Base-by-base conservation (phyloP, 1,140 invertebrate genomes). In the Orius insidiosus region DNA sequence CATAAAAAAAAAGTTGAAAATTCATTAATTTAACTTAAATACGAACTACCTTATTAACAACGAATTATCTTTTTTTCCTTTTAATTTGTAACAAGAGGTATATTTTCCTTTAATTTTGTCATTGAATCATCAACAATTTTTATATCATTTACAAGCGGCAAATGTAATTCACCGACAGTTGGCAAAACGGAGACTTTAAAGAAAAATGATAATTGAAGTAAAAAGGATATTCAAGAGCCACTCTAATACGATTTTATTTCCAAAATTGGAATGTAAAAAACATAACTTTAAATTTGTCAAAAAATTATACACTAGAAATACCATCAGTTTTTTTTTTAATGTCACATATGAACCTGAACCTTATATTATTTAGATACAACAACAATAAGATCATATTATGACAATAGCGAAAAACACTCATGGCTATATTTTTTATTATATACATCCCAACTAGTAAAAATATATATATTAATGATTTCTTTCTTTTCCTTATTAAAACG, bases 231-330 rank as follows among this genome's bases (percentile, higher is more conserved):
- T 24, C 24, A 24, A 24, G 24, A 24, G 24, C 24, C 24, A 24
- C 24, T 24, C 24, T 24, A 24, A 24, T 24, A 43, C 41, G 24
- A 43, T 30, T 43, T 43, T 43, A 14, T 43, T 30, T 43, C 31
- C 41, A 18, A 32, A 43, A 43, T 9, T 43, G 41, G 41, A 43
- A 43, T 43, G 41, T 43, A 43, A 30, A 43, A 43, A 43, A 43
- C 41, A 43, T 43, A 43, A 43, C 41, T 43, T 43, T 30, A 24
- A 30, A 43, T 30, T 43, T 43, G 18, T 43, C 18, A 43, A 43
- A 40, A 19, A 43, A 43, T 43, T 43, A 43, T 43, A 43, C 41
- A 43, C 41, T 43, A 43, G 24, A 43, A 43, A 18, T 31, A 43
- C 41, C 41, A 43, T 30, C 31, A n/a, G 41, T 18, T 43, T 43